Base-by-base conservation (phyloP, 1,140 invertebrate species). In the Streblospio benedicti region DNA sequence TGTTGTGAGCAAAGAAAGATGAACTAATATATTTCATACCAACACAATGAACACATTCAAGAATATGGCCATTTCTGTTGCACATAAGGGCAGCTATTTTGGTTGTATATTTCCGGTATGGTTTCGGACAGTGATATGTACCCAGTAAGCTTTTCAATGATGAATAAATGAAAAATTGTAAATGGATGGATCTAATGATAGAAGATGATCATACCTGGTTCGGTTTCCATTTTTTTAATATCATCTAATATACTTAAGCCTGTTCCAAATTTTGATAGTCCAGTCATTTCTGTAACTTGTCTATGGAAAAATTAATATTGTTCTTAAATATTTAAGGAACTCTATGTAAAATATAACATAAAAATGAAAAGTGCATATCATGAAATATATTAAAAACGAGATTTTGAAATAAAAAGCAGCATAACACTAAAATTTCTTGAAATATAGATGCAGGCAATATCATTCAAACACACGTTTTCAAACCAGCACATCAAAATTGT, bases 241-340 rank as follows among this genome's bases (percentile, higher is more conserved):
- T 73, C 71, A 47, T 63, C 65, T 35, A 75, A 66, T 2, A 75
- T 64, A 56, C 71, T 67, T 57, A 71, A 69, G 5, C 43, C 32
- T 14, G 47, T 27, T 27, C 41, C 45, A 33, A 80, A 69, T 62
- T 78, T 77, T n/a, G 64, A 64, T 1, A 81, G 62, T 3, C 79
- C 73, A 50, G 82, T 81, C 53, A 82, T 77, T 58, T 83, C 82
- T 49, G 83, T 82, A 28, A 85, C 81, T 62, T 85, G 83, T 62
- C 83, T 84, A 63, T 27, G 71, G 73, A 71, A 70, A 60, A 68
- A 65, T 28, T 57, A 14, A 28, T 35, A 53, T 4, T 51, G n/a
- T 18, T 23, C 14, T 35, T 1, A 49, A 14, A 38, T 2, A 0
- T 23, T 28, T 12, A 44, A 9, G 14, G 41, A 33, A 32, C 43